Conservation (phyloP, 1,140 invertebrate species). For the Pectinophora gossypiella region DNA sequence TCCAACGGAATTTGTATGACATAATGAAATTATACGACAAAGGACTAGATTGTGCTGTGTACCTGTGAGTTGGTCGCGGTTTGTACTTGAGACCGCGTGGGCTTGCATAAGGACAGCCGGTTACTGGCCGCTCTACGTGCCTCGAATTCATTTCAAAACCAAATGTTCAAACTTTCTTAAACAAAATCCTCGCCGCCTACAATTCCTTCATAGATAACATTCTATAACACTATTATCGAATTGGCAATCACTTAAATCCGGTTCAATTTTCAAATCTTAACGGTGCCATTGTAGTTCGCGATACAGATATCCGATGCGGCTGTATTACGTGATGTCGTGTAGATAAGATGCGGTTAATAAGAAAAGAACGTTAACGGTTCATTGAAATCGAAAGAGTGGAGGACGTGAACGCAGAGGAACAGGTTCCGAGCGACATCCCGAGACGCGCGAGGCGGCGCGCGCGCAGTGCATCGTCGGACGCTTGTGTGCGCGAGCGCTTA, state of each 20-base stretch:
- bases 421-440: constrained; percentile 58
- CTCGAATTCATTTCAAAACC: constrained; percentile 37
- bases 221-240: background rate
- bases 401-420: constrained; percentile 52
- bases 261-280: background rate
- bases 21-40: constrained; percentile 7
- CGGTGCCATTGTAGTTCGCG: constrained; percentile 14
- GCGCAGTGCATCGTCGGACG: constrained; percentile 58
- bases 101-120: constrained; percentile 44
- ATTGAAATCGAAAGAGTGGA: constrained; percentile 68
- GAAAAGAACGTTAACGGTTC: constrained; percentile 69
- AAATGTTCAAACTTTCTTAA: constrained; percentile 18
- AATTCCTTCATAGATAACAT: background rate
- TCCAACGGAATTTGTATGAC: constrained; percentile 20
- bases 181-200: background rate
- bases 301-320: constrained; percentile 29
- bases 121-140: constrained; percentile 41
- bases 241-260: constrained; percentile 8
- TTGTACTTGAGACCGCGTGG: constrained; percentile 44
- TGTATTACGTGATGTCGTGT: constrained; percentile 45
- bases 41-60: background rate
- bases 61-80: constrained; percentile 14
- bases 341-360: constrained; percentile 52
- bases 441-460: constrained; percentile 31
- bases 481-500: constrained; percentile 51